Percentiles rank a stretch among this genome's conserved stretches.
Conservation (phyloP, 2,797 vertebrate genomes). For the Mionectes olivaceus region DNA sequence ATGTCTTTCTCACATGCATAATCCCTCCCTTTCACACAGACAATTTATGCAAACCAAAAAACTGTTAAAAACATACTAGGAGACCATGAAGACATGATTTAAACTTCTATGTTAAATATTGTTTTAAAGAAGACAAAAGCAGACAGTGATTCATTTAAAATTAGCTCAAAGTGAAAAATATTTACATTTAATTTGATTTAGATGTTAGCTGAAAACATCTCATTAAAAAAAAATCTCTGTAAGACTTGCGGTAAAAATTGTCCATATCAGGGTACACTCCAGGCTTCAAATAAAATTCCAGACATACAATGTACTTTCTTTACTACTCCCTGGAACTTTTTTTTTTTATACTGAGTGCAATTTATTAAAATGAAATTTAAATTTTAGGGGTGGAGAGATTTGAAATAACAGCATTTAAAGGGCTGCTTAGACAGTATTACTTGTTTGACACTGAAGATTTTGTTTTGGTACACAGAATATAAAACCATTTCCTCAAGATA, state of each 20-base stretch:
- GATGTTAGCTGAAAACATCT: slow-evolving; percentile 27
- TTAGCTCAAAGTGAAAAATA: slow-evolving; percentile 37
- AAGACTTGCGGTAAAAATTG: background rate
- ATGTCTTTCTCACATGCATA: background rate
- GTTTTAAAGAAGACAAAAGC: background rate
- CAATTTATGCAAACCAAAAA: background rate
- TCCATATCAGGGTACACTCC: background rate
- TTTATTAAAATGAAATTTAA: slow-evolving; percentile 26
- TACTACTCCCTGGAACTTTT: background rate
- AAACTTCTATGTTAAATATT: slow-evolving; percentile 6
- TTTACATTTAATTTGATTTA: slow-evolving; percentile 50
- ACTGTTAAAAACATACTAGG: background rate
- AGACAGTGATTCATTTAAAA: slow-evolving; percentile 6
- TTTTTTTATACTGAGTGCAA: background rate
- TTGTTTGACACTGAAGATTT: slow-evolving; percentile 66
- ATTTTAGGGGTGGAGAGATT: slow-evolving; percentile 21
- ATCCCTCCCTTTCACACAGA: background rate
- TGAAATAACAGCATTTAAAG: slow-evolving; percentile 46
- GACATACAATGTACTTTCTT: background rate
- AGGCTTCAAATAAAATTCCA: slow-evolving; percentile 38
- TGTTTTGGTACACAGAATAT: slow-evolving; percentile 74
- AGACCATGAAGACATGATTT: background rate
- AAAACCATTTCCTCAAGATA: slow-evolving; percentile 78
- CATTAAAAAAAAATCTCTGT: background rate
- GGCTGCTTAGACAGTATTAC: slow-evolving; percentile 27